Base-by-base conservation (phyloP, 2,113 vertebrate genomes). In the Formicarius rufipectus region DNA sequence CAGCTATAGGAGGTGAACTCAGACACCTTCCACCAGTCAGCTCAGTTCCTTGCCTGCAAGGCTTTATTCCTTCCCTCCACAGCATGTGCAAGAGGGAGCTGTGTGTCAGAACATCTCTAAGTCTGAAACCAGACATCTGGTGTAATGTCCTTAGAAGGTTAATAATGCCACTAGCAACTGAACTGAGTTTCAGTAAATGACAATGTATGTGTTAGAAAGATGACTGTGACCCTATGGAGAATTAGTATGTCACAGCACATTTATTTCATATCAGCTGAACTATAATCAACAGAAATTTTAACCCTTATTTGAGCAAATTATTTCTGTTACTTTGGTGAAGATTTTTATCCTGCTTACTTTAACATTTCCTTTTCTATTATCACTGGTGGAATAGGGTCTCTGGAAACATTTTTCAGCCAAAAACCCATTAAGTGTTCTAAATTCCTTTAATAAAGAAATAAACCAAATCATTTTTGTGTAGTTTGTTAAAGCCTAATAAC, bases 211-310 rank as follows among this genome's bases (percentile, higher is more conserved):
- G 37, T 59, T 73, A 86, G 42, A 91, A 87, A 90, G 78, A 88
- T 50, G 76, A 86, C 37, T 85, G 78, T 53, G 45, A 91, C 19
- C 45, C 72, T 90, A 37, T 33, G 63, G 71, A 83, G 71, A 92
- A 92, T 90, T 90, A 77, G 18, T n/a, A 59, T 50, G 75, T 83
- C 71, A 93, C 82, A 95, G 24, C 23, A 80, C n/a, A 74, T 93
- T 83, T 73, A 62, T 68, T 88, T 92, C 30, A 13, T 33, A 63
- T 50, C 53, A 84, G 40, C 10, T 75, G 55, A 93, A 76, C 27
- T 47, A 40, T 18, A 82, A 56, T 39, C 14, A 66, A 9, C 28
- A 64, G 53, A 87, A 68, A 69, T 31, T 53, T 56, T 73, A 79
- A 60, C 14, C 79, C 33, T 40, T 37, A 37, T 73, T 83, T 80